phyloP scores from a whole-genome alignment of 2,113 vertebrate species.

The Pantherophis guttatus region DNA sequence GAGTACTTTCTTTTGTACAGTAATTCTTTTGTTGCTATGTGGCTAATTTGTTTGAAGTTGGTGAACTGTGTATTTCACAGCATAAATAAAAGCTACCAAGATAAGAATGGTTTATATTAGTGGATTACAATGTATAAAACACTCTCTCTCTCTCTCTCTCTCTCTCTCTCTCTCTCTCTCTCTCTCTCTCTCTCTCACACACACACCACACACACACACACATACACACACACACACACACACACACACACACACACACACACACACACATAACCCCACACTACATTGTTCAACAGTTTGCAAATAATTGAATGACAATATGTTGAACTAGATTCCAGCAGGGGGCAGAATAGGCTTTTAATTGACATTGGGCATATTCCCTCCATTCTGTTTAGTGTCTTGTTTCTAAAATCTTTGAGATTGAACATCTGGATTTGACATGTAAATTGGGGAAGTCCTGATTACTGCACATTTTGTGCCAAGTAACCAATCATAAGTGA shows the following conservation, averaged over 20 bases:
- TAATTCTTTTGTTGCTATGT: background rate
- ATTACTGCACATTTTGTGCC: background rate
- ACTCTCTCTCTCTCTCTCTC: background rate
- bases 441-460: background rate
- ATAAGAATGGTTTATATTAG: background rate
- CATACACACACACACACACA: background rate
- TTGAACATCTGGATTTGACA: background rate
- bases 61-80: background rate
- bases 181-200: background rate
- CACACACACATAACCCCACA: background rate
- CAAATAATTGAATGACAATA: background rate
- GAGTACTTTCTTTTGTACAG: background rate
- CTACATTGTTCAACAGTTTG: background rate
- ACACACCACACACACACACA: too few relatives aligned
- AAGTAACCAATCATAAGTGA: background rate
- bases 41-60: background rate
- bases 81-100: background rate
- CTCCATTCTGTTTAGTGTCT: background rate
- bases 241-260: background rate
- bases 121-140: background rate
- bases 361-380: background rate
- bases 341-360: conserved; percentile 17
- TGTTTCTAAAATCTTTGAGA: background rate
- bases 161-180: background rate
- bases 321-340: background rate